Conservation (phyloP, 2,113 vertebrate genomes). For the Cololabis saira region DNA sequence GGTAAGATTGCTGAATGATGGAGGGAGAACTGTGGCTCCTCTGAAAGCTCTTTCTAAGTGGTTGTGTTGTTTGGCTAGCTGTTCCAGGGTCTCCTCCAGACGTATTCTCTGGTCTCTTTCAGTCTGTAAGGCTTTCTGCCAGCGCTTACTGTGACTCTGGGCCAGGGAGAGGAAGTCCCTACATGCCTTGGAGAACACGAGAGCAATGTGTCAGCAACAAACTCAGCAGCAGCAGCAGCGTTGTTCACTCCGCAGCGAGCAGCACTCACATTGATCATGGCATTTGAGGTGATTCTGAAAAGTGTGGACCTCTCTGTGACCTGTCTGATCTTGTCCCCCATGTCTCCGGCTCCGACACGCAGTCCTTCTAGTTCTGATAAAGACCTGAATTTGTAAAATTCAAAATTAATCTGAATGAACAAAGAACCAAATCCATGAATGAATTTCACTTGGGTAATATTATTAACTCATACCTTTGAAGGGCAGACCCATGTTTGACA, state of each 20-base stretch:
- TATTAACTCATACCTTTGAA: slow-evolving; percentile 83
- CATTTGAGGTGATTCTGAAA: slow-evolving; percentile 97
- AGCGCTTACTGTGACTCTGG: slow-evolving; percentile 93
- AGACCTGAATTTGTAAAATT: slow-evolving; percentile 75
- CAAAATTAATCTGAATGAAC: background rate
- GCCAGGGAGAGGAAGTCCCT: slow-evolving; percentile 92
- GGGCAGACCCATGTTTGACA: slow-evolving; percentile 94
- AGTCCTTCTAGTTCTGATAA: slow-evolving; percentile 94
- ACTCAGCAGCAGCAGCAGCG: background rate
- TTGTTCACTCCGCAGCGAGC: background rate
- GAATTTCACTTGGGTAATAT: background rate
- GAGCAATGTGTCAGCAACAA: slow-evolving; percentile 6
- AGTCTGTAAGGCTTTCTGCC: slow-evolving; percentile 94
- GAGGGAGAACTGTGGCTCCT: slow-evolving; percentile 88
- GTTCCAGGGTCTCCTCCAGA: slow-evolving; percentile 94
- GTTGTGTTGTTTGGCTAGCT: slow-evolving; percentile 97
- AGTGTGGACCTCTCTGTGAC: slow-evolving; percentile 95
- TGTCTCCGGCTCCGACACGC: slow-evolving; percentile 85
- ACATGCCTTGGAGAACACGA: slow-evolving; percentile 83
- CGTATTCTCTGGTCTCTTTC: slow-evolving; percentile 94
- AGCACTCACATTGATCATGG: slow-evolving; percentile 94
- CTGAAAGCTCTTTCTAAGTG: slow-evolving; percentile 95
- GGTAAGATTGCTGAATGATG: slow-evolving; percentile 71
- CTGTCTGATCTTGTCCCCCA: slow-evolving; percentile 93
- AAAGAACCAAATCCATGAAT: background rate